phyloP scores from a whole-genome alignment of 2,888 invertebrate species.

The Beris chalybata region DNA sequence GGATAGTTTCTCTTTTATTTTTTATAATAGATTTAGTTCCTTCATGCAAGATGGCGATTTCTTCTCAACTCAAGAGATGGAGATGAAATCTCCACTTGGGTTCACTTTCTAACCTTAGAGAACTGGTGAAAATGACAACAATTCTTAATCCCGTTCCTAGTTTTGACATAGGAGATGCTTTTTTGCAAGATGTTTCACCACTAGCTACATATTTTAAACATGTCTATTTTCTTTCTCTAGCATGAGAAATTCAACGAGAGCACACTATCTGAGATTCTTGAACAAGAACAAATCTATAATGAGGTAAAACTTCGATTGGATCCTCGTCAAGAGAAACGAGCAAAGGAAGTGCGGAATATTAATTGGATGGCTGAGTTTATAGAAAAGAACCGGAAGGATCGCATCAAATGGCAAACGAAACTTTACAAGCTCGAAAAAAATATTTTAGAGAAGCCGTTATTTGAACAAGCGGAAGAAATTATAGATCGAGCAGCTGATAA shows the following conservation, averaged over 20 bases:
- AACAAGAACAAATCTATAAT: constrained; percentile 47
- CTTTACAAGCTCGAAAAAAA: constrained; percentile 46
- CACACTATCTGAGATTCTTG: constrained; percentile 49
- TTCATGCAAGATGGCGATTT: too few species aligned
- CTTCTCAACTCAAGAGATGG: too few species aligned
- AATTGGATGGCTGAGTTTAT: constrained; percentile 51
- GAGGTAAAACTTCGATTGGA: constrained; percentile 44
- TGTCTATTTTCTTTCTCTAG: neutral
- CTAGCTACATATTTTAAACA: neutral
- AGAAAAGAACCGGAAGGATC: constrained; percentile 47
- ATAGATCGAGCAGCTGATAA: constrained; percentile 52
- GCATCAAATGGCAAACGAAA: constrained; percentile 53
- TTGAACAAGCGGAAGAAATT: constrained; percentile 53
- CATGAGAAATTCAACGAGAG: constrained; percentile 48
- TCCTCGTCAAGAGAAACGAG: constrained; percentile 45
- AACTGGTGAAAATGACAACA: constrained; percentile 36
- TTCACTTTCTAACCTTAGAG: too few species aligned
- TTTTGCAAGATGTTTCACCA: too few species aligned
- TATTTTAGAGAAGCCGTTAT: constrained; percentile 47
- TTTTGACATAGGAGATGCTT: neutral
- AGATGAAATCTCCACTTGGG: too few species aligned
- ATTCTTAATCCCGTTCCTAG: neutral
- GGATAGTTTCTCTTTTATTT: neutral
- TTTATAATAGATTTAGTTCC: too few species aligned
- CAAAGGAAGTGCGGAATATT: constrained; percentile 41